Conservation (phyloP, 1,140 invertebrate genomes). For the Planococcus citri region DNA sequence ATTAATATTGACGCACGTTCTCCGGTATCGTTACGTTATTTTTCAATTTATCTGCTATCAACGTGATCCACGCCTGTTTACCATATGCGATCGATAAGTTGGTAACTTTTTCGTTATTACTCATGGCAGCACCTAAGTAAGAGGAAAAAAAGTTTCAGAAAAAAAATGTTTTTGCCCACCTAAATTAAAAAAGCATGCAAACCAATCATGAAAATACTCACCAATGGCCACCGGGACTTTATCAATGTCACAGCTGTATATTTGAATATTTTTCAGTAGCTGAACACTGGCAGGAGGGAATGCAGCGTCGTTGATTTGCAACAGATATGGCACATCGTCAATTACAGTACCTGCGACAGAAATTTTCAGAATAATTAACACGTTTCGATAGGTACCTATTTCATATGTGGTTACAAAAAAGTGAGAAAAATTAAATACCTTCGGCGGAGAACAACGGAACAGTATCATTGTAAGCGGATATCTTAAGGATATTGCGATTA, state of each 20-base stretch:
- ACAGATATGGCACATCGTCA: slow-evolving; percentile 31
- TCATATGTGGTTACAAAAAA: no score
- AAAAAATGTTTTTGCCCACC: no score
- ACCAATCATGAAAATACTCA: no score
- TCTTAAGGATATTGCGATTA: slow-evolving; percentile 25
- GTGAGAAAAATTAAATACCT: no score
- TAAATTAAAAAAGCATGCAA: not conserved
- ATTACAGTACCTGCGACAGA: slow-evolving; percentile 35
- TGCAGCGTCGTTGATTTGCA: slow-evolving; percentile 34
- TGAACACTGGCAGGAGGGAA: slow-evolving; percentile 32
- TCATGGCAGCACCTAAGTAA: slow-evolving; percentile 24
- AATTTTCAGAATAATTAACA: no score
- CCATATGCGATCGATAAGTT: slow-evolving; percentile 26
- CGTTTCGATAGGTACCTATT: no score
- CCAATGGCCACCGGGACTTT: slow-evolving; percentile 25
- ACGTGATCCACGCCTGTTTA: slow-evolving; percentile 22
- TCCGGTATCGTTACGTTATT: not conserved
- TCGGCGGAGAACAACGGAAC: slow-evolving; percentile 20
- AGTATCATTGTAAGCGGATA: slow-evolving; percentile 16
- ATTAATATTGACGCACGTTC: no score
- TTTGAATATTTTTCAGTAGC: slow-evolving; percentile 30
- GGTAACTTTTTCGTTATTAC: slow-evolving; percentile 23
- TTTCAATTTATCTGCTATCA: not conserved
- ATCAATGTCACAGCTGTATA: slow-evolving; percentile 26
- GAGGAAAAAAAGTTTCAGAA: slow-evolving; percentile 3